Conservation (phyloP, 2,888 invertebrate species). For the Volucella bombylans region DNA sequence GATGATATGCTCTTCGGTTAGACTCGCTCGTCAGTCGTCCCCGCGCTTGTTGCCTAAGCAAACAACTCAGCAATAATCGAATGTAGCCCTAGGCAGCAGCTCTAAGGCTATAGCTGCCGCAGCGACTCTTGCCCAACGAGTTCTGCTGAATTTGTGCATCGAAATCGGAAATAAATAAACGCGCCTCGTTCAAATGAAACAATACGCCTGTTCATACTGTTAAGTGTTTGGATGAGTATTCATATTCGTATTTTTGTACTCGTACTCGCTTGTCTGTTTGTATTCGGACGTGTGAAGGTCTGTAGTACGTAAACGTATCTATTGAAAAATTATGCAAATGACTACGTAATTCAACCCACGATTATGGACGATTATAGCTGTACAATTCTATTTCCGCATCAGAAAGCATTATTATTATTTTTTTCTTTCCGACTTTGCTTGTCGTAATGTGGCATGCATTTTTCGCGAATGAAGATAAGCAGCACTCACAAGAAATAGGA, state of each 20-base stretch:
- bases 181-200: slow-evolving; percentile 8
- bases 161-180: slow-evolving; percentile 18
- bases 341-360: slow-evolving; percentile 69
- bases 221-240: too few relatives aligned
- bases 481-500: slow-evolving; percentile 8
- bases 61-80: neutral
- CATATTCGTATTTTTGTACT: too few relatives aligned
- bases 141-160: slow-evolving; percentile 23
- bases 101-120: neutral
- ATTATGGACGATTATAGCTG: slow-evolving; percentile 66
- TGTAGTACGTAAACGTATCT: neutral
- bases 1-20: neutral
- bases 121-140: too few relatives aligned
- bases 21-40: neutral
- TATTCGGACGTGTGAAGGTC: neutral
- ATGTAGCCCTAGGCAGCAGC: neutral
- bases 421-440: neutral
- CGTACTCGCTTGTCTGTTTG: too few relatives aligned
- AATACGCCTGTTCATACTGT: slow-evolving; percentile 3
- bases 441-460: slow-evolving; percentile 33
- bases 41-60: slow-evolving; percentile 5
- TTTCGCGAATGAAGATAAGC: slow-evolving; percentile 34
- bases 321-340: slow-evolving; percentile 58
- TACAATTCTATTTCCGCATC: slow-evolving; percentile 72
- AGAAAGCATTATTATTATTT: slow-evolving; percentile 67